phyloP scores from a whole-genome alignment of 2,113 vertebrate species.

The Ceratotherium simum region DNA sequence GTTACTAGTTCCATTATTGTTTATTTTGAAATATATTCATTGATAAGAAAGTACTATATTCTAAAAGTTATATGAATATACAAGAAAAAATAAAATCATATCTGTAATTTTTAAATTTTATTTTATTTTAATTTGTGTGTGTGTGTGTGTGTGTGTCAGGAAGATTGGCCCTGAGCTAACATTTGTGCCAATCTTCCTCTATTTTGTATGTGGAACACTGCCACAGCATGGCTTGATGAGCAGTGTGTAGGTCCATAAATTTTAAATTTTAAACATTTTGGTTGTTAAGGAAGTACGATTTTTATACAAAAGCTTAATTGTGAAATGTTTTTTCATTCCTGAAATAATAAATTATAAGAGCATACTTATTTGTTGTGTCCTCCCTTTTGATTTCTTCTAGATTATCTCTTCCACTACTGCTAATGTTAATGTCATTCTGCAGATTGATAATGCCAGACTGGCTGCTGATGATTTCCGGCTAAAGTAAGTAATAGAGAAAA shows the following conservation, averaged over 20 bases:
- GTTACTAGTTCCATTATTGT: not conserved
- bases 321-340: not conserved
- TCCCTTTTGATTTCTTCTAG: conserved; percentile 78
- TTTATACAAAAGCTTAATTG: not conserved
- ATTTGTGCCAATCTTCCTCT: too few relatives aligned
- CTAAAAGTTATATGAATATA: not conserved
- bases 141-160: too few relatives aligned
- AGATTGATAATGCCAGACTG: conserved; percentile 93
- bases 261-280: not conserved
- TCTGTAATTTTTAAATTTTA: not conserved
- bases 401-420: conserved; percentile 84
- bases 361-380: not conserved
- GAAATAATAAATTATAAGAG: not conserved
- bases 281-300: not conserved
- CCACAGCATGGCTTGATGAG: too few relatives aligned
- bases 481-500: conserved; percentile 87
- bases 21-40: conserved; percentile 34
- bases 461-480: conserved; percentile 92
- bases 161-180: too few relatives aligned
- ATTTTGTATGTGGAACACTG: too few relatives aligned
- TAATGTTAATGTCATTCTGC: conserved; percentile 90
- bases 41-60: not conserved
- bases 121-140: too few relatives aligned
- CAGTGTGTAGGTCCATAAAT: not conserved
- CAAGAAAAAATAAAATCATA: conserved; percentile 19